These are phyloP conservation scores for Aphyosemion australe DNA, from an alignment of 2,113 vertebrate genomes.

Conservation along the genomic window DNA sequence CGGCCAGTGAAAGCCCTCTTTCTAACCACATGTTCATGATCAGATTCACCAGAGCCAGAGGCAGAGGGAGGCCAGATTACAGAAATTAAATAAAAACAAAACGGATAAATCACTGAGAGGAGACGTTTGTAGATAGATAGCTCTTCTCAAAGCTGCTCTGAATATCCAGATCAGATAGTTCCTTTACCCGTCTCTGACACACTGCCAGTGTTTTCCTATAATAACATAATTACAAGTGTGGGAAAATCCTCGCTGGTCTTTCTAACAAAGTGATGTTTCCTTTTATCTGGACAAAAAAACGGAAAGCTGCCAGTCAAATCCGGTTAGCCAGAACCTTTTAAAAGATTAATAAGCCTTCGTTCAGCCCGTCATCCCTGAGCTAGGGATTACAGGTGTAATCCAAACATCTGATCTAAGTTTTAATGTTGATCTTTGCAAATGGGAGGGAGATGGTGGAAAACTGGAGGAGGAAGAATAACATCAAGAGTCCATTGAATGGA, in stretches of 20 bases:
- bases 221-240: too few relatives aligned
- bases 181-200: too few relatives aligned
- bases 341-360: constrained; percentile 27
- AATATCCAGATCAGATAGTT: too few relatives aligned
- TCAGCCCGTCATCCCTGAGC: not conserved
- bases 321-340: constrained; percentile 20
- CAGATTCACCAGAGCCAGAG: not conserved
- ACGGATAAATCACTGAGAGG: too few relatives aligned
- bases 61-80: not conserved
- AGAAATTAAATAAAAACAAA: not conserved
- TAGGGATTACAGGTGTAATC: constrained; percentile 40
- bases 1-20: not conserved
- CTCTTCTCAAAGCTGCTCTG: too few relatives aligned
- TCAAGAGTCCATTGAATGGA: not conserved
- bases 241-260: too few relatives aligned
- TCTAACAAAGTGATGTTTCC: not conserved
- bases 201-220: too few relatives aligned
- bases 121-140: too few relatives aligned
- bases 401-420: constrained; percentile 27
- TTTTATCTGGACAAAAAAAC: not conserved
- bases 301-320: not conserved
- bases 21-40: not conserved
- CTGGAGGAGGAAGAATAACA: not conserved
- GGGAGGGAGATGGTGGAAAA: not conserved
- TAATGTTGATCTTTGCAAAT: constrained; percentile 10